Percentiles rank a stretch among this genome's conserved stretches.
These are phyloP conservation scores for Calliphora vicina DNA, from an alignment of 1,140 invertebrate genomes.

Conservation along the genomic window DNA sequence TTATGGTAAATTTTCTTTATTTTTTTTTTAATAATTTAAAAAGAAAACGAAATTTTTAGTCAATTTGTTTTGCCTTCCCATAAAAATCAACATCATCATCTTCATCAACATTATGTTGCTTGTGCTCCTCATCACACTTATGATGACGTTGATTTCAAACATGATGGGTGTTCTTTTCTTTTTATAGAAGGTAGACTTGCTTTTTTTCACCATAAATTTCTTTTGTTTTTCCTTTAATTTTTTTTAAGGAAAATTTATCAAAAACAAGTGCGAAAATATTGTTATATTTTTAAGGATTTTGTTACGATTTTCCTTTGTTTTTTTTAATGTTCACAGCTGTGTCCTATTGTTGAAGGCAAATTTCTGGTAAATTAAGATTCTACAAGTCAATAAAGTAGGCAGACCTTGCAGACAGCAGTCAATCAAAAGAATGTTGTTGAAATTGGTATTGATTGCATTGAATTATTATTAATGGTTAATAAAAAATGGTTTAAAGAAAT, in stretches of 20 bases:
- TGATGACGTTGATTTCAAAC: neutral
- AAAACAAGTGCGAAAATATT: conserved; percentile 1
- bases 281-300: neutral
- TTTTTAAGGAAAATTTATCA: neutral
- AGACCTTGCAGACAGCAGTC: neutral
- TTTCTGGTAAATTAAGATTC: neutral
- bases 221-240: neutral
- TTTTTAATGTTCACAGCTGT: neutral
- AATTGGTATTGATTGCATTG: neutral
- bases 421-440: neutral
- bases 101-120: neutral
- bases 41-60: neutral
- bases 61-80: conserved; percentile 1
- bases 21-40: neutral
- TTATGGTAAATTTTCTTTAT: too few relatives aligned
- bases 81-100: neutral
- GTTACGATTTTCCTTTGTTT: neutral
- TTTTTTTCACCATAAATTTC: neutral
- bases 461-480: neutral
- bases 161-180: neutral
- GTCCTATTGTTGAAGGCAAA: neutral
- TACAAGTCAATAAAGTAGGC: neutral
- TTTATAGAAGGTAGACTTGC: neutral
- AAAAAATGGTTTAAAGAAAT: neutral
- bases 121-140: neutral